Evolutionary conservation across 1,140 invertebrate genomes (phyloP).

Genomic region (Bombus haemorrhoidalis): DNA sequence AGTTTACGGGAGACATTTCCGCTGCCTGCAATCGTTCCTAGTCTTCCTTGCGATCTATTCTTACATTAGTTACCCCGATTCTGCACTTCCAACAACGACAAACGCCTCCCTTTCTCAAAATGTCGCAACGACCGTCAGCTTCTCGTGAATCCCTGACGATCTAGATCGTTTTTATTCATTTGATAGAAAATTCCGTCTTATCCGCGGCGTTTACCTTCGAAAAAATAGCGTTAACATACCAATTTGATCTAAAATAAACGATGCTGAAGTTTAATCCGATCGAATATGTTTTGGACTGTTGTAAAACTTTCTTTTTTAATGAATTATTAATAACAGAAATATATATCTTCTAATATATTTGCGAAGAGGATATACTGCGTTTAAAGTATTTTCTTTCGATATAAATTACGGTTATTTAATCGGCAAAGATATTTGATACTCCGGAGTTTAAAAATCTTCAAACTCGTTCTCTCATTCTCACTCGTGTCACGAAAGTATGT

Average conservation of each 20-base stretch:
- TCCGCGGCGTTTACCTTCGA: background rate
- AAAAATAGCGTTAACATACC: background rate
- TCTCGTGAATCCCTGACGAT: background rate
- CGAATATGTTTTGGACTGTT: too few species aligned
- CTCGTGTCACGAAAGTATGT: background rate
- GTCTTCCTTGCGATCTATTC: conserved; percentile 65
- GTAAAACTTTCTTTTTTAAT: too few species aligned
- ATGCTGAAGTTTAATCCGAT: too few species aligned
- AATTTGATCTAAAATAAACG: too few species aligned
- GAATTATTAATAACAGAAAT: too few species aligned
- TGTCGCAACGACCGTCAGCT: conserved; percentile 21
- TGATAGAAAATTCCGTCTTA: background rate
- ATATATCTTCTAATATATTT: too few species aligned
- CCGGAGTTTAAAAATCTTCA: background rate
- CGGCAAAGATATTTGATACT: background rate
- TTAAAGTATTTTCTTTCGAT: too few species aligned
- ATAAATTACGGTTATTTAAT: background rate
- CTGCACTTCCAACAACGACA: conserved; percentile 40
- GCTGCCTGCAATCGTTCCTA: conserved; percentile 70
- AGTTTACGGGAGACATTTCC: conserved; percentile 80
- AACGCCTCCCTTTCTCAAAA: conserved; percentile 48
- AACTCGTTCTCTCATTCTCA: background rate
- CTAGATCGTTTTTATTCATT: background rate
- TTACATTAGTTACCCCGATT: conserved; percentile 71
- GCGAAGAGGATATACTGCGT: too few species aligned